These are phyloP conservation scores for Alosa sapidissima DNA, from an alignment of 2,797 vertebrate genomes.

Conservation along the genomic window DNA sequence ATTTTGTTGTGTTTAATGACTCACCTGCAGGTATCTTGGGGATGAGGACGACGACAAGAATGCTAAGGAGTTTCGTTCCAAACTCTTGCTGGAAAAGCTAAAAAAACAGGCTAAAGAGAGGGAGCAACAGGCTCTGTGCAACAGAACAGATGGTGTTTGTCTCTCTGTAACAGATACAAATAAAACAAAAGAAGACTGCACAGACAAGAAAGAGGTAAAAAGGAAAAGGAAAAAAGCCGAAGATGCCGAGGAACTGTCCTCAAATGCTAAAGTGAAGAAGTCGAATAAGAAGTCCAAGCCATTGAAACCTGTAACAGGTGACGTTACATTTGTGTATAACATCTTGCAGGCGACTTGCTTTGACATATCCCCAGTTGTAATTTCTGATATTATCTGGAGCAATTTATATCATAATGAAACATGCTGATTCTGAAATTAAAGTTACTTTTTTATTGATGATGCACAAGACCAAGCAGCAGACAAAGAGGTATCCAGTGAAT, in stretches of 20 bases:
- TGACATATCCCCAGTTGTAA: no score
- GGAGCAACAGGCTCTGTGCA: slow-evolving; percentile 63
- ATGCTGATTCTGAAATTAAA: background rate
- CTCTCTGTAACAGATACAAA: slow-evolving; percentile 45
- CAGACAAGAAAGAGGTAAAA: background rate
- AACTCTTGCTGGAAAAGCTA: slow-evolving; percentile 78
- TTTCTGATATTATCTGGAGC: no score
- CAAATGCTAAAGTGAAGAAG: background rate
- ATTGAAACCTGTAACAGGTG: background rate
- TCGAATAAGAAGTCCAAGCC: background rate
- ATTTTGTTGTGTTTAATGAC: background rate
- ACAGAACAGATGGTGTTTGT: background rate
- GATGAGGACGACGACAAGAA: slow-evolving; percentile 65
- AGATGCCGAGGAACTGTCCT: background rate
- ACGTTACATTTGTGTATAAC: no score
- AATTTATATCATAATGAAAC: no score
- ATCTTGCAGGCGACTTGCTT: no score
- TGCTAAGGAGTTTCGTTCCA: slow-evolving; percentile 63
- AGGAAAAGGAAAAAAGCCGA: background rate
- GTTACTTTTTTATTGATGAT: background rate
- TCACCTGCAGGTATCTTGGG: slow-evolving; percentile 72
- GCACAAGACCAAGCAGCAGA: background rate
- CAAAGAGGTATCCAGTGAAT: background rate
- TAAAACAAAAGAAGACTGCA: slow-evolving; percentile 32
- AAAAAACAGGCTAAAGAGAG: slow-evolving; percentile 78